Conservation (phyloP, 2,797 vertebrate species). For the Anguilla anguilla region DNA sequence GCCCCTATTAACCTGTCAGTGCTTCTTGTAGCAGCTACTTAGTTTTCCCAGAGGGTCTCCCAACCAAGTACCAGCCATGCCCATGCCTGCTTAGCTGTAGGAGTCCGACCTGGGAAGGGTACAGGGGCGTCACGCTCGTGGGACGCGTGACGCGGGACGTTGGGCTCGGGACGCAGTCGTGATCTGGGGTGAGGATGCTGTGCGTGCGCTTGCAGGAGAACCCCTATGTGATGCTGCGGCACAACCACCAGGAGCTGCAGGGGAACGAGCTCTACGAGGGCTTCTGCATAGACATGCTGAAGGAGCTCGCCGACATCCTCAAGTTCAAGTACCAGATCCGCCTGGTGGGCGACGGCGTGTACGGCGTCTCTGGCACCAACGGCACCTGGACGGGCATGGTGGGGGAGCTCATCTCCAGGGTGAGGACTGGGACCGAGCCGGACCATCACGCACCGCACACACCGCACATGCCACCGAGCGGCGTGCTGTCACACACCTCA, state of each 20-base stretch:
- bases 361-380: constrained; percentile 75
- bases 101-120: too few species aligned
- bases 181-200: background rate
- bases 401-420: constrained; percentile 80
- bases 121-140: too few species aligned
- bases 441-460: background rate
- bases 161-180: background rate
- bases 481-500: background rate
- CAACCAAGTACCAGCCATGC: too few species aligned
- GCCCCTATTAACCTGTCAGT: too few species aligned
- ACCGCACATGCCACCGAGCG: background rate
- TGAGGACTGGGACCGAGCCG: constrained; percentile 54
- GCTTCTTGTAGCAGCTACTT: too few species aligned
- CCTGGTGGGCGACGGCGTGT: constrained; percentile 78
- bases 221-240: constrained; percentile 83
- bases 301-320: constrained; percentile 78
- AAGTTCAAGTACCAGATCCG: constrained; percentile 82
- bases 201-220: constrained; percentile 74
- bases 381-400: constrained; percentile 84
- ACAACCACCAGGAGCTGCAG: constrained; percentile 79
- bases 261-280: constrained; percentile 81
- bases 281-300: constrained; percentile 83
- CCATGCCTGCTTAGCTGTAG: too few species aligned
- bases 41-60: too few species aligned
- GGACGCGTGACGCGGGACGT: too few species aligned